A percentile compares a stretch with the other conserved stretches of the same genome.
These are phyloP conservation scores for Lucilia sericata DNA, from an alignment of 1,140 invertebrate genomes.

Conservation along the genomic window DNA sequence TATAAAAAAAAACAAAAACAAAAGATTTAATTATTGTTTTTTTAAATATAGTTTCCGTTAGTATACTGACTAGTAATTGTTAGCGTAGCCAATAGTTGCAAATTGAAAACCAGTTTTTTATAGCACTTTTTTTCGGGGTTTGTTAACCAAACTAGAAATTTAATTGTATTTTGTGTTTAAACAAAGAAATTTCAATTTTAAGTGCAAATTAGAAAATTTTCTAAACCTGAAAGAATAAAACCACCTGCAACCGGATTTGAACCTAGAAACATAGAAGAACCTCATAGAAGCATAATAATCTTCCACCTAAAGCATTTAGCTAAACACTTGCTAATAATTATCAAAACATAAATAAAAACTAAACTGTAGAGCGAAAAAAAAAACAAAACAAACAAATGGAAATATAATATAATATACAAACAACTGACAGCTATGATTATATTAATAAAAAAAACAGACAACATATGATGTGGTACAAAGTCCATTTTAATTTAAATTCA, in stretches of 20 bases:
- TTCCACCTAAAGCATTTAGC: not conserved
- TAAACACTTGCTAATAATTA: not conserved
- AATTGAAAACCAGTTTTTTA: conserved; percentile 29
- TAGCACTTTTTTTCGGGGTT: not conserved
- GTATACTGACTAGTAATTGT: conserved; percentile 37
- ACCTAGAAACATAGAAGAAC: not conserved
- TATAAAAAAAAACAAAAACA: not conserved
- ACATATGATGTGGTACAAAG: conserved; percentile 39
- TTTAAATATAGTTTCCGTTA: conserved; percentile 29
- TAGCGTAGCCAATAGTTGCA: conserved; percentile 40
- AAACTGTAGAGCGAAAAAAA: not conserved
- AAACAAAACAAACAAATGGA: not conserved
- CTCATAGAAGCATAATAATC: too few species aligned
- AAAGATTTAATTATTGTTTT: not conserved
- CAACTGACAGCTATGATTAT: conserved; percentile 41
- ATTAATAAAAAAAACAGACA: conserved; percentile 35
- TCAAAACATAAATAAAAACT: not conserved
- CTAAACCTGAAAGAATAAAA: not conserved
- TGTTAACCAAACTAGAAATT: not conserved
- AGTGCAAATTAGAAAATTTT: not conserved
- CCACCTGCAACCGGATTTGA: not conserved
- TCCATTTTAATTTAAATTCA: conserved; percentile 47
- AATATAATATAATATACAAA: not conserved
- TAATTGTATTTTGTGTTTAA: conserved; percentile 17
- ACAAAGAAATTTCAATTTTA: conserved; percentile 30